These are phyloP conservation scores for Drosophila saltans DNA, from an alignment of 1,140 invertebrate species.

Conservation along the genomic window DNA sequence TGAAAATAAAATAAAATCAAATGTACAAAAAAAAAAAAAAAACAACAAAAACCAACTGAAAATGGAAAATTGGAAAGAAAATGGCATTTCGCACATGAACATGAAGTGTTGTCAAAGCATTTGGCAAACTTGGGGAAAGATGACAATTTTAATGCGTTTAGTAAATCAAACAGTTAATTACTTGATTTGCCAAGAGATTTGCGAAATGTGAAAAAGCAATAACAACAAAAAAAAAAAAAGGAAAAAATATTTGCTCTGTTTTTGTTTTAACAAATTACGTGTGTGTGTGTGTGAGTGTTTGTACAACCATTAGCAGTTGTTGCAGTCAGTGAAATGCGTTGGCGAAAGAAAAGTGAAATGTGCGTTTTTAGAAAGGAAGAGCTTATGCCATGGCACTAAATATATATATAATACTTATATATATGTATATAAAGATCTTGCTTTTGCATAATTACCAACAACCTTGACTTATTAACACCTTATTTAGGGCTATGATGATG, in stretches of 20 bases:
- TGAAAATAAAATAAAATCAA: constrained; percentile 59
- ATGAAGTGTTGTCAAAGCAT: constrained; percentile 40
- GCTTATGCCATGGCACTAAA: neutral
- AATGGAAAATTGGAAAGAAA: constrained; percentile 33
- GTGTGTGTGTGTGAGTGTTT: constrained; percentile 1
- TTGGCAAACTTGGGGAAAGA: constrained; percentile 23
- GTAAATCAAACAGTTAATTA: constrained; percentile 80
- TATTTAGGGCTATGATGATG: constrained; percentile 28
- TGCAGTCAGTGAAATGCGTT: constrained; percentile 23
- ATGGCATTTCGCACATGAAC: constrained; percentile 47
- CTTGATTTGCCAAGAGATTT: constrained; percentile 78
- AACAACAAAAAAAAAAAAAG: neutral
- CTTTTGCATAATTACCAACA: constrained; percentile 44
- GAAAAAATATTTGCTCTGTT: constrained; percentile 39
- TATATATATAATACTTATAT: too few relatives aligned
- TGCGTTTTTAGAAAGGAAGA: constrained; percentile 2
- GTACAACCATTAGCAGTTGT: constrained; percentile 2
- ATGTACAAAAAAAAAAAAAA: constrained; percentile 38
- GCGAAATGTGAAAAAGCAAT: constrained; percentile 50
- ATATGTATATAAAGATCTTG: constrained; percentile 8
- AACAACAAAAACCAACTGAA: constrained; percentile 28
- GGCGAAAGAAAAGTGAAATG: constrained; percentile 54
- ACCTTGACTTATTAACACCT: constrained; percentile 75
- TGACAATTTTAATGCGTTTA: constrained; percentile 73
- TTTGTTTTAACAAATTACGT: constrained; percentile 16